Evolutionary conservation across 2,113 vertebrate genomes (phyloP), one percentile per base, ranked within the genome.

Genomic region (Thymallus thymallus): DNA sequence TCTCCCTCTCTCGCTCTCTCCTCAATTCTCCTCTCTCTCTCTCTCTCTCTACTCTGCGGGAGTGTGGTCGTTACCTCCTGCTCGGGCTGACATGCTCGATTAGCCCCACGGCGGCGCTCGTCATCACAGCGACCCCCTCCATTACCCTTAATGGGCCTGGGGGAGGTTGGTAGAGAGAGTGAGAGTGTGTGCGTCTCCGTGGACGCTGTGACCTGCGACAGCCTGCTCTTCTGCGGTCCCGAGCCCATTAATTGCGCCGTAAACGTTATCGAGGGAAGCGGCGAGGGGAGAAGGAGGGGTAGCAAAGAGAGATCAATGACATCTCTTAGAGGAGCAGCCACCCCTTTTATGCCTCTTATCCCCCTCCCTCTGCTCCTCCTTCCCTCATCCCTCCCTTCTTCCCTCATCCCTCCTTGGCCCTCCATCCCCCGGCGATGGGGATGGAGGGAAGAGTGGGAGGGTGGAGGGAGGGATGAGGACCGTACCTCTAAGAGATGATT

Each of bases 271-370:
- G 71, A 80, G 68, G 62, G 71, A 65, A 63, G 65, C 64, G 70
- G 61, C 65, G 29, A 20, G 29, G 29, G 64, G 64, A 66, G 64
- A 29, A 32, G 30, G 14, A 16, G 30, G 62, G 29, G 64, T 56
- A 69, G 65, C 46, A 13, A 29, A n/a, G 68, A n/a, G 20, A 76
- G 78, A 87, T 87, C 85, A 76, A 83, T 87, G 73, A 73, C 77
- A 68, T 75, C 81, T 72, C 76, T 81, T 75, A 77, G 68, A 56
- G 62, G 69, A 56, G 45, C 75, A 24, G 65, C 63, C 72, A 35
- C 56, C 65, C 9, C 14, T 64, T 62, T 71, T 48, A 67, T 45
- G 23, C 56, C n/a, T 45, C 64, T 65, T 26, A 26, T 26, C 61
- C 23, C 63, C 13, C 30, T 32, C 16, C 18, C 7, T 32, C 18